phyloP scores from a whole-genome alignment of 2,888 invertebrate species.

The Eubasilissa splendida region DNA sequence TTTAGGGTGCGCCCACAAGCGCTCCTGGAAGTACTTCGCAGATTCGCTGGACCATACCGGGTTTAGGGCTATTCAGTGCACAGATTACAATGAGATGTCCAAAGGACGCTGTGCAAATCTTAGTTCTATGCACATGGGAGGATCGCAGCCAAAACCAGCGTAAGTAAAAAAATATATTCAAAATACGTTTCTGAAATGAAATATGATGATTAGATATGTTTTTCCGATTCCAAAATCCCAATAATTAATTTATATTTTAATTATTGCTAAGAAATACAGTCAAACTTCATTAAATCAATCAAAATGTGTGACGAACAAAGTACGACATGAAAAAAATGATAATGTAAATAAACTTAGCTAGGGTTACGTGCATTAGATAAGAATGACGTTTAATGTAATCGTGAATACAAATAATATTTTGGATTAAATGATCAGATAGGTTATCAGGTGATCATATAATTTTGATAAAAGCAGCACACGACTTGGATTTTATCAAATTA shows the following conservation, averaged over 20 bases:
- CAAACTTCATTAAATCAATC: background rate
- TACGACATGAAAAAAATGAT: too few relatives aligned
- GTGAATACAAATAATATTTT: too few relatives aligned
- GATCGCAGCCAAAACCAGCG: constrained; percentile 46
- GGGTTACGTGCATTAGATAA: too few relatives aligned
- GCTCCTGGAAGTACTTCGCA: constrained; percentile 52
- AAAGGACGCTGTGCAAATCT: constrained; percentile 49
- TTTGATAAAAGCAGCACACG: too few relatives aligned
- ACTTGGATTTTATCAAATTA: too few relatives aligned
- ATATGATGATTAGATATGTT: background rate
- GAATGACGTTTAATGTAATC: too few relatives aligned
- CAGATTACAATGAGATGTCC: constrained; percentile 40
- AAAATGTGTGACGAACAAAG: background rate
- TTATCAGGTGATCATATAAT: too few relatives aligned
- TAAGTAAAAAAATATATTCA: constrained; percentile 26
- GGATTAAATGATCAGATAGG: too few relatives aligned
- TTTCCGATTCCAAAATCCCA: background rate
- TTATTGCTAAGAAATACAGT: background rate
- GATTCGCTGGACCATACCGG: constrained; percentile 52
- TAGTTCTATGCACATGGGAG: constrained; percentile 53
- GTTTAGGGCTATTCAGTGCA: constrained; percentile 51
- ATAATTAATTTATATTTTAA: background rate
- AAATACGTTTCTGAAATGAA: background rate
- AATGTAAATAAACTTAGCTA: too few relatives aligned
- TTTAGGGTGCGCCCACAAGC: constrained; percentile 51